Percentiles rank a stretch among this genome's conserved stretches.
phyloP scores from a whole-genome alignment of 2,888 invertebrate genomes.

The Pogonocherus hispidulus region DNA sequence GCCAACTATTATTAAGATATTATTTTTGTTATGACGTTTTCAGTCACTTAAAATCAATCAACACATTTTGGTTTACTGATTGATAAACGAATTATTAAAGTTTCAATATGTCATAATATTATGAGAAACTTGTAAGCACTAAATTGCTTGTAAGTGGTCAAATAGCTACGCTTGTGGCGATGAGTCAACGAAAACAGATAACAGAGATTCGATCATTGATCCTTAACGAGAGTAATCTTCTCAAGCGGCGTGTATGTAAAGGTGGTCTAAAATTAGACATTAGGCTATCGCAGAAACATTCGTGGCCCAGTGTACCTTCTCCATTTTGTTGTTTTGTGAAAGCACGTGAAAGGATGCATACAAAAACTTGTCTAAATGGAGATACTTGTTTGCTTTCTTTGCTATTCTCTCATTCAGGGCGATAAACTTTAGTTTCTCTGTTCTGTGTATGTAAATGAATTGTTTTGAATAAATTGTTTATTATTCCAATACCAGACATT shows the following conservation, averaged over 20 bases:
- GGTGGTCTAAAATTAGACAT: constrained; percentile 27
- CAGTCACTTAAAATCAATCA: neutral
- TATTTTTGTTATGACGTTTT: no score
- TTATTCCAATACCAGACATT: neutral
- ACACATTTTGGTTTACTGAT: neutral
- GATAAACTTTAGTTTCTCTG: neutral
- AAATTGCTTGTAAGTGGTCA: neutral
- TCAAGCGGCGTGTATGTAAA: constrained; percentile 11
- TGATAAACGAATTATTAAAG: neutral
- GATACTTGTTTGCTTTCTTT: constrained; percentile 15
- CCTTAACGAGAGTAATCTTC: neutral
- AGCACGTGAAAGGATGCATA: constrained; percentile 13
- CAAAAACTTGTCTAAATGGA: constrained; percentile 2
- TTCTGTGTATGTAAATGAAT: neutral
- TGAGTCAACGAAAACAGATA: constrained; percentile 1
- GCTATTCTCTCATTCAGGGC: neutral
- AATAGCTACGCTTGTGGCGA: constrained; percentile 9
- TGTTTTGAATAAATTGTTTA: neutral
- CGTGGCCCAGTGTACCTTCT: neutral
- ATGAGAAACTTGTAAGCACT: neutral
- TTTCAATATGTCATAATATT: neutral
- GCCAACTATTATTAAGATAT: no score
- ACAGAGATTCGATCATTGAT: constrained; percentile 18
- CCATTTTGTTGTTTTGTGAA: constrained; percentile 19
- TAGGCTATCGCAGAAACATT: constrained; percentile 17